A percentile compares a stretch with the other conserved stretches of the same genome.
Evolutionary conservation across 64 coral and sea anemone species (phyloP).

Genomic region (Acropora tenuis): DNA sequence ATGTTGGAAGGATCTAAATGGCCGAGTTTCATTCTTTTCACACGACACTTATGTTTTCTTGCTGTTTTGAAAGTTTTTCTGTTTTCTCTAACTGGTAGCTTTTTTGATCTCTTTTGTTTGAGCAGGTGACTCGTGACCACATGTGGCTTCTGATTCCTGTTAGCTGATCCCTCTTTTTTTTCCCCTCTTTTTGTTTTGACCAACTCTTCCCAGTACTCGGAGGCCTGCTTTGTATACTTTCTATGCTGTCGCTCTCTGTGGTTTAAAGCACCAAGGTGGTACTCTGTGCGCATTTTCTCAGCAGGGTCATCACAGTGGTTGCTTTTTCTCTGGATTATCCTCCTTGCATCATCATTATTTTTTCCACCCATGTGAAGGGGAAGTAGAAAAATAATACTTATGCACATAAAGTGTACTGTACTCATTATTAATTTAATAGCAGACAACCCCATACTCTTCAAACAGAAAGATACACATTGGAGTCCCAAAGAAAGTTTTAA

Average conservation of each 20-base stretch:
- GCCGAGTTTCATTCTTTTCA: too few relatives aligned
- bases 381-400: not conserved
- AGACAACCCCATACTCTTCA: not conserved
- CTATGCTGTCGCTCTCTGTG: conserved; percentile 37
- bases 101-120: too few relatives aligned
- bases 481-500: not conserved
- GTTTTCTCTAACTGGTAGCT: too few relatives aligned
- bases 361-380: conserved; percentile 31
- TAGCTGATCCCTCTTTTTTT: conserved; percentile 26
- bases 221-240: not conserved
- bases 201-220: conserved; percentile 23
- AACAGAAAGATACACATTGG: not conserved
- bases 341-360: conserved; percentile 14
- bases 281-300: not conserved
- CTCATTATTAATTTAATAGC: not conserved
- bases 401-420: not conserved
- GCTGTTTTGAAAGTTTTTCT: too few relatives aligned
- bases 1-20: too few relatives aligned
- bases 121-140: too few relatives aligned
- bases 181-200: conserved; percentile 41
- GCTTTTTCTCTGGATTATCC: conserved; percentile 33
- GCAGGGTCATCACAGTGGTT: conserved; percentile 34
- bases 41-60: too few relatives aligned
- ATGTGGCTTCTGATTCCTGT: too few relatives aligned
- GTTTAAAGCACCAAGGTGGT: not conserved